phyloP scores from a whole-genome alignment of 1,140 invertebrate genomes.

The Solenopsis invicta region DNA sequence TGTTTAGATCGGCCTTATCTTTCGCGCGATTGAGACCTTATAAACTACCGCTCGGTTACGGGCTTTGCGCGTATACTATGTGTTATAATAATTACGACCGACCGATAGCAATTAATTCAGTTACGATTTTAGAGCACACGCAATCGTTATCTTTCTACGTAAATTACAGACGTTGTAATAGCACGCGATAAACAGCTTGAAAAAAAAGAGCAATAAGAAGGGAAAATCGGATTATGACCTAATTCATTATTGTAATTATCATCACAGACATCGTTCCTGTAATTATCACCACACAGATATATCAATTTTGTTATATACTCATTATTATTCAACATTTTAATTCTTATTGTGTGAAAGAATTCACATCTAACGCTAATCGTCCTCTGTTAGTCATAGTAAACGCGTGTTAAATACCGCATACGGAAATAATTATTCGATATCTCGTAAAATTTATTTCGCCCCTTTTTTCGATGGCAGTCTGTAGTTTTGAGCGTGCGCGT shows the following conservation, averaged over 20 bases:
- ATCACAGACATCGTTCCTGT: background rate
- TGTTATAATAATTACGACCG: background rate
- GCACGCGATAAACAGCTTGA: background rate
- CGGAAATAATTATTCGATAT: background rate
- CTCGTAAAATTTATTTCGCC: slow-evolving; percentile 6
- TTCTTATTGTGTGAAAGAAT: background rate
- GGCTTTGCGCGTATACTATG: background rate
- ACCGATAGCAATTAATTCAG: slow-evolving; percentile 25
- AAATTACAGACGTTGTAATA: slow-evolving; percentile 3
- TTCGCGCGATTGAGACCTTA: slow-evolving; percentile 6
- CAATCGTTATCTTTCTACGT: background rate
- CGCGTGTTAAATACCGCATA: background rate
- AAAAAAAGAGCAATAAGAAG: background rate
- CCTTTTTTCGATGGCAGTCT: slow-evolving; percentile 15
- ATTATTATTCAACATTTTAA: background rate
- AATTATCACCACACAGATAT: background rate
- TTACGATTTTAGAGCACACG: too few relatives aligned
- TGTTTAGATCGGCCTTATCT: slow-evolving; percentile 57
- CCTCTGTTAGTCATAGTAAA: background rate
- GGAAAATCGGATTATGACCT: slow-evolving; percentile 12
- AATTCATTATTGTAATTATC: slow-evolving; percentile 9
- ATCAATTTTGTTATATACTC: too few relatives aligned
- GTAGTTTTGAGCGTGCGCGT: slow-evolving; percentile 35
- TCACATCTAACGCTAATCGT: background rate
- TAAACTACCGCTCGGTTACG: slow-evolving; percentile 33